A percentile compares a stretch with the other conserved stretches of the same genome.
Conservation (phyloP, 2,113 vertebrate species). For the Tretioscincus oriximinensis region DNA sequence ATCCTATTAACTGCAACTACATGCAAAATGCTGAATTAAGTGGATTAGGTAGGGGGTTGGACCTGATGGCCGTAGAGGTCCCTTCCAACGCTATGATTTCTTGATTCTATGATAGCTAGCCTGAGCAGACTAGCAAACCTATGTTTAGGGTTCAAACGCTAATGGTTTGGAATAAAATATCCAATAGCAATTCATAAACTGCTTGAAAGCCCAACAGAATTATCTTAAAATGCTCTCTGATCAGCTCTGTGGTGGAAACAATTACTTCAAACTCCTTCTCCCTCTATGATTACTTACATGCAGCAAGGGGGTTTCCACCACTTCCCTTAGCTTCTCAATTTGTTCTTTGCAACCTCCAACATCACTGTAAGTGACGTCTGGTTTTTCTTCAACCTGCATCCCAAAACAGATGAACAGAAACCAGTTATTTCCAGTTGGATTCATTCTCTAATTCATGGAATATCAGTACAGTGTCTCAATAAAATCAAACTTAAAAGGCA, state of each 20-base stretch:
- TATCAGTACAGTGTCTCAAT: background rate
- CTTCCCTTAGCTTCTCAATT: constrained; percentile 97
- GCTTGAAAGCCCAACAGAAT: no score
- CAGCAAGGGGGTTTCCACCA: constrained; percentile 95
- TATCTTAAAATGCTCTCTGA: no score
- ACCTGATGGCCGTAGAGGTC: no score
- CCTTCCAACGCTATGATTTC: no score
- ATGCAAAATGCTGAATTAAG: background rate
- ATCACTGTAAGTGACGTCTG: constrained; percentile 97
- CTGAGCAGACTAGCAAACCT: background rate
- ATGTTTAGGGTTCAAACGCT: background rate
- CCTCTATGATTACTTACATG: constrained; percentile 79
- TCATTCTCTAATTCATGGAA: background rate
- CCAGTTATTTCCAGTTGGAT: background rate
- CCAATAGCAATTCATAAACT: no score
- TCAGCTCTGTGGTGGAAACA: no score
- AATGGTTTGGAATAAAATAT: no score
- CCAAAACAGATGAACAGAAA: background rate
- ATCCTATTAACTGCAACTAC: background rate
- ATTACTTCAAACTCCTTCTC: no score
- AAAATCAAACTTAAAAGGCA: background rate
- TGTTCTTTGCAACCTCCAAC: constrained; percentile 98
- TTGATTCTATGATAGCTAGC: no score
- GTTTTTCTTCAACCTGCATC: constrained; percentile 94
- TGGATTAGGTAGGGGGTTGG: no score